These are phyloP conservation scores for Zaprionus gabonicus DNA, from an alignment of 1,140 invertebrate species.

Conservation along the genomic window DNA sequence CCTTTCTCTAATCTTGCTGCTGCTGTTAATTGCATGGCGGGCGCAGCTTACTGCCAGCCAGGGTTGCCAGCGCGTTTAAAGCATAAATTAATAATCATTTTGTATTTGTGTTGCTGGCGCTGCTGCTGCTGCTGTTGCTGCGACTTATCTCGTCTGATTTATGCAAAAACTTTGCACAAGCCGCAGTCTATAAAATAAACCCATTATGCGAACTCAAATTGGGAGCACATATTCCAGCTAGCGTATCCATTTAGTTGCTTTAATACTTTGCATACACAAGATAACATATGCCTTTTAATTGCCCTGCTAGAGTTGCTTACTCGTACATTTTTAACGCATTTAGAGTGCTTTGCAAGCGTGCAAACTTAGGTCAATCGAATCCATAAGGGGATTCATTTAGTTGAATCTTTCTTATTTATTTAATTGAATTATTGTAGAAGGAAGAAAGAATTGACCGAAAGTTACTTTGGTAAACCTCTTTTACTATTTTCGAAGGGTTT, in stretches of 20 bases:
- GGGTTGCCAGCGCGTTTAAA: constrained; percentile 13
- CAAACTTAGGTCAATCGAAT: too few species aligned
- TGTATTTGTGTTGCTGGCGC: not conserved
- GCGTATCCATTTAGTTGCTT: not conserved
- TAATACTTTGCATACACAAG: not conserved
- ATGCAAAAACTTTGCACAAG: constrained; percentile 9
- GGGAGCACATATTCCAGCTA: not conserved
- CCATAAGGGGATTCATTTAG: too few species aligned
- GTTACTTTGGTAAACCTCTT: too few species aligned
- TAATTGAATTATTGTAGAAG: too few species aligned
- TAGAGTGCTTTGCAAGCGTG: too few species aligned
- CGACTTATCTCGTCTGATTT: constrained; percentile 9
- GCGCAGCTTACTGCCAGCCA: not conserved
- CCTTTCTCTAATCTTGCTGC: constrained; percentile 21
- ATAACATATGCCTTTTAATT: not conserved
- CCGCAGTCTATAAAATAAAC: not conserved
- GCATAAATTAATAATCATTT: constrained; percentile 10
- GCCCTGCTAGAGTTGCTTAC: not conserved
- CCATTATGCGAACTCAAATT: not conserved
- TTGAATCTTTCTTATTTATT: too few species aligned
- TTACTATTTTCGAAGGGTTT: too few species aligned
- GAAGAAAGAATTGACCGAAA: too few species aligned
- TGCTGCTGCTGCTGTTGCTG: too few species aligned
- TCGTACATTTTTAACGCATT: not conserved
- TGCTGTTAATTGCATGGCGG: constrained; percentile 14